Evolutionary conservation across 2,888 invertebrate species (phyloP).

Genomic region (Zele albiditarsus): DNA sequence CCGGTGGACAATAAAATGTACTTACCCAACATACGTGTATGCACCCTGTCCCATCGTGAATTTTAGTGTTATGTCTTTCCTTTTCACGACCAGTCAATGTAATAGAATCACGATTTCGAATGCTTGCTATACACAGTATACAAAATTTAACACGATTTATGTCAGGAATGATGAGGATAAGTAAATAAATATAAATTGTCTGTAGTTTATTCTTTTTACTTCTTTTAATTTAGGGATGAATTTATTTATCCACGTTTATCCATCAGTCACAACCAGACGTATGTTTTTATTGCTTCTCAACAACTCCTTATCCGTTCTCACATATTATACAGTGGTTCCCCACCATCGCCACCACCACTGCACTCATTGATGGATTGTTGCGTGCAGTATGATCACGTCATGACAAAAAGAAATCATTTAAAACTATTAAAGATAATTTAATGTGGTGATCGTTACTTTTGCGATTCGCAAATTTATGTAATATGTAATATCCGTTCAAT

Average conservation of each 20-base stretch:
- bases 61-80: background rate
- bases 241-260: background rate
- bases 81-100: constrained; percentile 21
- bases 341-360: constrained; percentile 6
- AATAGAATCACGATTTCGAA: constrained; percentile 17
- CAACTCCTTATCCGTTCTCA: constrained; percentile 2
- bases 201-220: background rate
- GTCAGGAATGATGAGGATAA: background rate
- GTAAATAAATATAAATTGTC: background rate
- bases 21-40: constrained; percentile 33
- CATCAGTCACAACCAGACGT: background rate
- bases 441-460: background rate
- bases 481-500: too few relatives aligned
- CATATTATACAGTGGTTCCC: background rate
- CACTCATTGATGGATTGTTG: background rate
- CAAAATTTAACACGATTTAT: background rate
- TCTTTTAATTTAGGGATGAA: background rate
- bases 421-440: background rate
- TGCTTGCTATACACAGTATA: background rate
- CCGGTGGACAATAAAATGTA: constrained; percentile 19
- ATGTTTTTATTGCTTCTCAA: background rate
- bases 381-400: background rate
- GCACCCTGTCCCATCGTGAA: constrained; percentile 36
- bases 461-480: background rate
- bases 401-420: background rate